phyloP scores from a whole-genome alignment of 2,113 vertebrate species.

The Rhabdomys dilectus region DNA sequence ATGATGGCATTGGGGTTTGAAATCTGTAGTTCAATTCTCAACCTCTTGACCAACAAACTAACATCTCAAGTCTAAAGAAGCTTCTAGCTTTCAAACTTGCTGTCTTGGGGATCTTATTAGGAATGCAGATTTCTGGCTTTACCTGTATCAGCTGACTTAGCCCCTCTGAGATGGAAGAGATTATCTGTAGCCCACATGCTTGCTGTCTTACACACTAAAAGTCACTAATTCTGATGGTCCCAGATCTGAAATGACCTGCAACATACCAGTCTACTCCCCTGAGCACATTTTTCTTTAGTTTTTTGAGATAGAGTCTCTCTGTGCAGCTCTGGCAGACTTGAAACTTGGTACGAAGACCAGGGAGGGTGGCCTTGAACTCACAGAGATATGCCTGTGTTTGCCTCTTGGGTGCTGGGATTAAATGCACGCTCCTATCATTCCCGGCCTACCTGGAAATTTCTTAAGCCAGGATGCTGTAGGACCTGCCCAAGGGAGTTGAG shows the following conservation, averaged over 20 bases:
- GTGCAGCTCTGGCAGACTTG: neutral
- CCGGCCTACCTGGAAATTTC: neutral
- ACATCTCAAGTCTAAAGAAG: neutral
- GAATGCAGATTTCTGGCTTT: constrained; percentile 15
- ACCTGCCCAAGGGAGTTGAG: neutral
- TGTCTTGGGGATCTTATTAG: neutral
- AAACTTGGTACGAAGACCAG: neutral
- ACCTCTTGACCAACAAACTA: constrained; percentile 40
- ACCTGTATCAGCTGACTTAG: neutral
- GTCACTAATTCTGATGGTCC: neutral
- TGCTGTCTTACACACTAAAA: neutral
- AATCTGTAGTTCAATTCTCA: neutral
- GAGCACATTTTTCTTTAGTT: neutral
- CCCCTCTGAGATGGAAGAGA: neutral
- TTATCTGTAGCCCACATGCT: neutral
- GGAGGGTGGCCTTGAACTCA: neutral
- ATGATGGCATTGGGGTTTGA: neutral
- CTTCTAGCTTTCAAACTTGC: neutral
- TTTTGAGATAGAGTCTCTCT: neutral
- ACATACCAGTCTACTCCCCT: neutral
- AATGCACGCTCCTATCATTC: neutral
- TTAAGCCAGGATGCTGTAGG: neutral
- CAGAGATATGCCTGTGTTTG: neutral
- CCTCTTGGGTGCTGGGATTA: neutral
- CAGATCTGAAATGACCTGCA: neutral